A percentile compares a stretch with the other conserved stretches of the same genome.
Conservation (phyloP, 2,797 vertebrate genomes). For the Sebastolobus alascanus region DNA sequence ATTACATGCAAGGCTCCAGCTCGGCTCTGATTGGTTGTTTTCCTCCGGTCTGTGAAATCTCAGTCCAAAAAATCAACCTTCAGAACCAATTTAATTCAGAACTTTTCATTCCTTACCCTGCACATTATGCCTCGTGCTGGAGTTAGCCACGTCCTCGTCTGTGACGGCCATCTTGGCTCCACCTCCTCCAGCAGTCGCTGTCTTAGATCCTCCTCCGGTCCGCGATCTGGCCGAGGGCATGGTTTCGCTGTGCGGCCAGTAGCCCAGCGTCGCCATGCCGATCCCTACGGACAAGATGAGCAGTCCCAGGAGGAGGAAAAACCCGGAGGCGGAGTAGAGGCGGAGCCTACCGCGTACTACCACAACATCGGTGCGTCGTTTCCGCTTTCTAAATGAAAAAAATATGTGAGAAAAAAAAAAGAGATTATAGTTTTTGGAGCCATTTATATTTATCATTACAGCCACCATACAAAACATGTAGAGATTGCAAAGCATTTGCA, state of each 20-base stretch:
- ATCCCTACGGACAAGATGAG: conserved; percentile 92
- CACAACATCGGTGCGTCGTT: conserved; percentile 93
- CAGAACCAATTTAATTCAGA: not conserved
- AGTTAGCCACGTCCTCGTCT: conserved; percentile 26
- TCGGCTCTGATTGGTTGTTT: too few species aligned
- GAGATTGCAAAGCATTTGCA: not conserved
- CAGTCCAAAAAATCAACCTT: not conserved
- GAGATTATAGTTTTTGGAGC: not conserved
- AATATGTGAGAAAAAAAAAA: not conserved
- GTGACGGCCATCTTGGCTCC: not conserved
- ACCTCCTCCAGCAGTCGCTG: not conserved
- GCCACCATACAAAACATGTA: not conserved
- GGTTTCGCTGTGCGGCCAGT: conserved; percentile 91
- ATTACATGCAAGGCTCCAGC: too few species aligned
- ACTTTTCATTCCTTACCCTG: conserved; percentile 48
- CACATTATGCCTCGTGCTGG: conserved; percentile 39
- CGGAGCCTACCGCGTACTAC: conserved; percentile 95
- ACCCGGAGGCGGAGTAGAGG: conserved; percentile 95
- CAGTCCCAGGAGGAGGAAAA: conserved; percentile 94
- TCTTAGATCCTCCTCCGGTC: conserved; percentile 51
- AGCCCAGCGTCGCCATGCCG: conserved; percentile 96
- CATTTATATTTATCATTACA: not conserved
- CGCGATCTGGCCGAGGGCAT: conserved; percentile 33
- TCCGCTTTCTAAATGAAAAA: conserved; percentile 79
- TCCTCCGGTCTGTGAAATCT: too few species aligned